phyloP scores from a whole-genome alignment of 2,113 vertebrate genomes.

The Pelecanus crispus region DNA sequence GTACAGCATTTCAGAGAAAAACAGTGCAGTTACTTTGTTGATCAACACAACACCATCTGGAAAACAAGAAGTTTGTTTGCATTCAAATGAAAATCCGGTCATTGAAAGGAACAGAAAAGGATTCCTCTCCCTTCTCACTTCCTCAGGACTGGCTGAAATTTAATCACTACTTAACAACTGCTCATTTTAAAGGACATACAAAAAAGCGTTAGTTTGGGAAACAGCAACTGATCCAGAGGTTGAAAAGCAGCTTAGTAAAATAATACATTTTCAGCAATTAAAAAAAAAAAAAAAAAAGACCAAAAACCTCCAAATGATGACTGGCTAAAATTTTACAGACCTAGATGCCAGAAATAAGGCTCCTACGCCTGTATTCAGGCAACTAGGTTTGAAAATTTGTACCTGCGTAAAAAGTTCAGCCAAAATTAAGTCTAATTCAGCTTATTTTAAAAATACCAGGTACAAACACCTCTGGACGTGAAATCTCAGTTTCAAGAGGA shows the following conservation, averaged over 20 bases:
- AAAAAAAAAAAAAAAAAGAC: constrained; percentile 11
- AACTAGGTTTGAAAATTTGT: constrained; percentile 29
- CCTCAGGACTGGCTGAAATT: not conserved
- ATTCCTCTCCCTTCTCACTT: not conserved
- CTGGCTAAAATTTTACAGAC: constrained; percentile 60
- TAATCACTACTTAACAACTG: not conserved
- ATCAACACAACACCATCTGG: not conserved
- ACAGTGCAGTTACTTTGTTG: not conserved
- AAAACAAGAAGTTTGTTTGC: not conserved
- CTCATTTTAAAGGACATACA: constrained; percentile 38
- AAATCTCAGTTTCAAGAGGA: constrained; percentile 66
- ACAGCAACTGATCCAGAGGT: constrained; percentile 57
- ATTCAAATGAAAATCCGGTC: not conserved
- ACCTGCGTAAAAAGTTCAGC: constrained; percentile 55
- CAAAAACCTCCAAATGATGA: constrained; percentile 29
- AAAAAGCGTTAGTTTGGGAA: constrained; percentile 59
- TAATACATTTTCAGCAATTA: constrained; percentile 48
- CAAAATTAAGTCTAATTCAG: constrained; percentile 57
- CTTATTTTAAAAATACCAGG: constrained; percentile 60
- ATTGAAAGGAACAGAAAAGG: not conserved
- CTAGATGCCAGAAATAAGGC: constrained; percentile 35
- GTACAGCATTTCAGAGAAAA: constrained; percentile 23
- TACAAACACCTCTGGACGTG: constrained; percentile 51
- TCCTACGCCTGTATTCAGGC: not conserved
- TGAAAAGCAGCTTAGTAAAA: constrained; percentile 67